Conservation (phyloP, 2,797 vertebrate species). For the Mycteria americana region DNA sequence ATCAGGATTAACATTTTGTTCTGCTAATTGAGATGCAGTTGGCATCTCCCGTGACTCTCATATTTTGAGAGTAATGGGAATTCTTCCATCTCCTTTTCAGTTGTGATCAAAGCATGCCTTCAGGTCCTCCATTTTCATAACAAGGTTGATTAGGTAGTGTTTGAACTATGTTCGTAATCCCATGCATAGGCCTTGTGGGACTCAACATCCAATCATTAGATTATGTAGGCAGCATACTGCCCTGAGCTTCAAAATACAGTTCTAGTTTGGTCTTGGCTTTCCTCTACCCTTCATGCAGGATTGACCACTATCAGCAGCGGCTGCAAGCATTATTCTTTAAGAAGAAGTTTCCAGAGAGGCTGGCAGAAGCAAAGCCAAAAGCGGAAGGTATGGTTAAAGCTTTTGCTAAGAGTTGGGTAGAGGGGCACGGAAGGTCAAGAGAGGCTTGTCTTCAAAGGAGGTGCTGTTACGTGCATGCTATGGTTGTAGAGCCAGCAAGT, state of each 20-base stretch:
- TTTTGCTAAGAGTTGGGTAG: neutral
- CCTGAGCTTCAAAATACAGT: neutral
- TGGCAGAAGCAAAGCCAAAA: constrained; percentile 93
- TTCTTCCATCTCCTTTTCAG: neutral
- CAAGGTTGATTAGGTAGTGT: neutral
- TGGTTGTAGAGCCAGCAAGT: neutral
- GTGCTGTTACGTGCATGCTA: neutral
- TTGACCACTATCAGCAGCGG: constrained; percentile 95
- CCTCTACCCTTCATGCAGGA: constrained; percentile 74
- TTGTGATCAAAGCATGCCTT: neutral
- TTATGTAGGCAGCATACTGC: neutral
- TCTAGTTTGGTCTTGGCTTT: neutral
- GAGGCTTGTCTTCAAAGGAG: neutral
- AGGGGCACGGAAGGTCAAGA: neutral
- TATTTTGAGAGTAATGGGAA: neutral
- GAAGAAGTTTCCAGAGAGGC: constrained; percentile 95
- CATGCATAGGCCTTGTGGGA: neutral
- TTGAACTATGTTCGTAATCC: neutral
- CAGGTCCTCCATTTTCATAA: neutral
- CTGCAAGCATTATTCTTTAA: constrained; percentile 96
- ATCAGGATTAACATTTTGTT: neutral
- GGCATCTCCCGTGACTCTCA: neutral
- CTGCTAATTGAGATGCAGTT: neutral
- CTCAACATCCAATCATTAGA: neutral
- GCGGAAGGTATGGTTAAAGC: constrained; percentile 84